Evolutionary conservation across 1,140 invertebrate species (phyloP).

Genomic region (Leptinotarsa undecemlineata): DNA sequence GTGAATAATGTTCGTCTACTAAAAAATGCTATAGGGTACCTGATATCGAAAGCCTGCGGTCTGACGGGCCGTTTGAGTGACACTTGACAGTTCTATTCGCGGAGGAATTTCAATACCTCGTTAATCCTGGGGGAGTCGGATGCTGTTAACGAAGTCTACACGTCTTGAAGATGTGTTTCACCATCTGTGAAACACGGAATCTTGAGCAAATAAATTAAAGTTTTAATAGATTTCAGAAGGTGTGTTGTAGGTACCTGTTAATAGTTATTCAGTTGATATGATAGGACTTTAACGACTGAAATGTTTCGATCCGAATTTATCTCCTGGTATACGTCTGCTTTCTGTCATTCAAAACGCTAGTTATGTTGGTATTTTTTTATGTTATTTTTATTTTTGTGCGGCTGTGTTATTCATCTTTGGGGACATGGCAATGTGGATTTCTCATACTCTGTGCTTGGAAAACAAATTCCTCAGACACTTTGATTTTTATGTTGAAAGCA

Average conservation of each 20-base stretch:
- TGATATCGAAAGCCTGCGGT: background rate
- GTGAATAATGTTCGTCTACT: no score
- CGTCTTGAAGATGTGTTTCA: background rate
- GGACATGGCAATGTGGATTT: no score
- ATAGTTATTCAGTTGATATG: background rate
- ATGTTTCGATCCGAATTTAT: background rate
- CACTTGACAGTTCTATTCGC: conserved; percentile 4
- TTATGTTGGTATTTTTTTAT: background rate
- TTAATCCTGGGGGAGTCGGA: background rate
- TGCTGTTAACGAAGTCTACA: background rate
- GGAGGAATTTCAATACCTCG: background rate
- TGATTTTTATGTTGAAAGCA: no score
- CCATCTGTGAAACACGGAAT: background rate
- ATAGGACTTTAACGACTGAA: background rate
- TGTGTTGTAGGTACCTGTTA: background rate
- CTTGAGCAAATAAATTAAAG: background rate
- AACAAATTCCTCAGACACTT: no score
- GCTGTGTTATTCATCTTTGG: no score
- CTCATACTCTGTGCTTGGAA: no score
- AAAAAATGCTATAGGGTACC: background rate
- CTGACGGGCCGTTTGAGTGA: background rate
- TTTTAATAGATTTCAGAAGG: background rate
- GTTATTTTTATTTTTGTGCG: background rate
- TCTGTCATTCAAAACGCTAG: background rate
- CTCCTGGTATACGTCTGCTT: background rate